A percentile compares a stretch with the other conserved stretches of the same genome.
Evolutionary conservation across 2,113 vertebrate genomes (phyloP).

Genomic region (Oenanthe melanoleuca): DNA sequence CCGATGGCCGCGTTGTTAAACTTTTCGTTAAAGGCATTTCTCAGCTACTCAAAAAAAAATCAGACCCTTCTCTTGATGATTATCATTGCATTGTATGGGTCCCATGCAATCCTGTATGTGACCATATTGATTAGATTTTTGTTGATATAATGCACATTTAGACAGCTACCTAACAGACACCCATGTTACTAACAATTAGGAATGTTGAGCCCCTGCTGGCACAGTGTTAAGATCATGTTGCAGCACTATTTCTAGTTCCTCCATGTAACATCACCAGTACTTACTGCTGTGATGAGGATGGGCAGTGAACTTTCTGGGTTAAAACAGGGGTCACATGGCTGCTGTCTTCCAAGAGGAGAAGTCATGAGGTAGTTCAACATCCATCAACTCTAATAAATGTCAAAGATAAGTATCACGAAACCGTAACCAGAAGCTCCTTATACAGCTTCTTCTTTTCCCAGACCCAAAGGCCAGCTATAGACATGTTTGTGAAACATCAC

Average conservation of each 20-base stretch:
- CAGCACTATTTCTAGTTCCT: not conserved
- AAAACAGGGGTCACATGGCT: not conserved
- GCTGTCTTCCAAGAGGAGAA: not conserved
- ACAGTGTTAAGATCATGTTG: not conserved
- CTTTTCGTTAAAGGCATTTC: not conserved
- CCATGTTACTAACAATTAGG: not conserved
- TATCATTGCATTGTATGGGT: not conserved
- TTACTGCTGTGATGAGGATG: not conserved
- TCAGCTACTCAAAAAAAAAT: not conserved
- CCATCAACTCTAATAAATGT: not conserved
- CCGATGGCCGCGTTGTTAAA: not conserved
- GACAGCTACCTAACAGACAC: not conserved
- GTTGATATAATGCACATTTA: not conserved
- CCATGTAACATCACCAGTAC: accelerated
- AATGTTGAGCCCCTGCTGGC: not conserved
- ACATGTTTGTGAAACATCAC: not conserved
- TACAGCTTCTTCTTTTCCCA: constrained; percentile 21
- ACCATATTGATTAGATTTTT: not conserved
- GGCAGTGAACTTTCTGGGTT: not conserved
- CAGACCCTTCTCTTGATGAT: not conserved
- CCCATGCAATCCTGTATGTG: not conserved
- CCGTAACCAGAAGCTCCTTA: not conserved
- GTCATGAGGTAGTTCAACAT: not conserved
- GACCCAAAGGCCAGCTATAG: not conserved
- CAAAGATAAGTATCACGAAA: not conserved